phyloP scores from a whole-genome alignment of 2,113 vertebrate species.

The Stegostoma tigrinum region DNA sequence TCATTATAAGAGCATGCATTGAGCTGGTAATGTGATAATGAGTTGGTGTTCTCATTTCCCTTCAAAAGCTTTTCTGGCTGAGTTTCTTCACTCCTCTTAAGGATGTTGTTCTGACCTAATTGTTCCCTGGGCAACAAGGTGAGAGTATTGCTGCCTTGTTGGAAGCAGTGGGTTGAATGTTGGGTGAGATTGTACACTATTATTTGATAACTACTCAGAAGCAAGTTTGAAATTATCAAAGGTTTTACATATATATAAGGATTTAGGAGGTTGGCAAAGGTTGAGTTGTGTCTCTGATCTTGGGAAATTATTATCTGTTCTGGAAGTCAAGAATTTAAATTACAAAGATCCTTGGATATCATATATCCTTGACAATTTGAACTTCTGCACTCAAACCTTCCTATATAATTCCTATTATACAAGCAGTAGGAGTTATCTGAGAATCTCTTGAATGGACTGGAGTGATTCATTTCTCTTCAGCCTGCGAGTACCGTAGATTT shows the following conservation, averaged over 20 bases:
- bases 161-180: not conserved
- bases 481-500: not conserved
- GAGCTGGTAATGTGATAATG: not conserved
- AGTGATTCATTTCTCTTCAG: not conserved
- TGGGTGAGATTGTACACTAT: no score
- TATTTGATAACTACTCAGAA: not conserved
- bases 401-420: not conserved
- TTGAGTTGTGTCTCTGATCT: not conserved
- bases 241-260: not conserved
- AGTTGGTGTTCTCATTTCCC: not conserved
- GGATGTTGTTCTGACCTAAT: not conserved
- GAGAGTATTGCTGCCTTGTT: not conserved
- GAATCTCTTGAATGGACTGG: not conserved
- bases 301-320: not conserved
- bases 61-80: not conserved
- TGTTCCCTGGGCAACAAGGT: not conserved
- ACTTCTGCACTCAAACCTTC: not conserved
- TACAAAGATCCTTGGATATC: not conserved
- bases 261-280: not conserved
- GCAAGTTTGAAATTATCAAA: not conserved
- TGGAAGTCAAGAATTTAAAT: not conserved
- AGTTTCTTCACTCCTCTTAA: not conserved
- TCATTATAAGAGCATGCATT: not conserved
- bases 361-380: not conserved
- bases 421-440: not conserved